Base-by-base conservation (phyloP, 2,113 vertebrate genomes). In the Nycticryphes semicollaris region DNA sequence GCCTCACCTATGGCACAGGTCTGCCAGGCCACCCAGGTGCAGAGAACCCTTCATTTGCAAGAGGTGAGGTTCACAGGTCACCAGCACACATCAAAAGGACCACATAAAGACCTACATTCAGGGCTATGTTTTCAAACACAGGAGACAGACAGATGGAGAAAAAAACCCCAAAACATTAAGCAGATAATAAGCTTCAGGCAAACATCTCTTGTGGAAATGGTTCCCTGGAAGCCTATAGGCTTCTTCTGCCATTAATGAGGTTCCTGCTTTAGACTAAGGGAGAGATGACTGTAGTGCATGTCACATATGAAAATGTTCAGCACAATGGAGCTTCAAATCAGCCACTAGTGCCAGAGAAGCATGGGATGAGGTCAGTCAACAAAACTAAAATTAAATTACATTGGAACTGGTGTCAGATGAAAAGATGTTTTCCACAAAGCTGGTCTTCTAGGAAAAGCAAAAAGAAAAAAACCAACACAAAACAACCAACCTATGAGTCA, bases 51-150 rank as follows among this genome's bases (percentile, higher is more conserved):
- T 94, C 89, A 82, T 57, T 82, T 80, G 62, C 87, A 88, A 91
- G 90, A 96, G 94, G 91, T 91, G 91, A 97, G 89, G 87, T 91
- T 95, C 94, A 87, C 69, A 94, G 88, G 91, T 94, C 93, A 80
- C 73, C 95, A 94, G 66, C 74, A 94, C 78, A 91, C 84, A 88
- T 96, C 95, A 96, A 95, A 96, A 92, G 80, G 81, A 28, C 57
- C 63, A 93, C 91, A 93, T 93, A 94, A 95, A 95, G 69, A 88
- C 43, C 25, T 14, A 78, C 50, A 94, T 91, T 94, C 77, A 96
- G 74, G 63, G 57, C 74, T 94, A 39, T 77, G 59, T 68, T 96
- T 95, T 94, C 92, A 96, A 90, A 86, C 4, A 3, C 62, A 79
- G 79, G 64, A 74, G 57, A 89, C 60, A 57, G 41, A 87, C 64